phyloP scores from a whole-genome alignment of 1,140 invertebrate species.

The Tetramorium alpestre region DNA sequence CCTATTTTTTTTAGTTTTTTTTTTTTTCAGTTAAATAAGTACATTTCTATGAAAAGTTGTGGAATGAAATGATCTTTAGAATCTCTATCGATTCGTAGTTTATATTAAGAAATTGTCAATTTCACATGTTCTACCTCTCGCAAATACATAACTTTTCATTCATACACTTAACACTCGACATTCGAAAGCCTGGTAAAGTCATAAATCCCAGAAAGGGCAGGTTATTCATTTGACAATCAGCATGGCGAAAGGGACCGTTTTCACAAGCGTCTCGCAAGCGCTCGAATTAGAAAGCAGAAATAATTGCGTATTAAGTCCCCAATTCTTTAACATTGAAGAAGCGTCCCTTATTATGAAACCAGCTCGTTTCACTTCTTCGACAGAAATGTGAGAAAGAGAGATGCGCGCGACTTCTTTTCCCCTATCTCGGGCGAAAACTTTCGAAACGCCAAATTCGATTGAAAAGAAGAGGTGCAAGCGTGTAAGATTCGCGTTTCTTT shows the following conservation, averaged over 20 bases:
- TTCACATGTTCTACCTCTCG: not conserved
- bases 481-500: not conserved
- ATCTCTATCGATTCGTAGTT: not conserved
- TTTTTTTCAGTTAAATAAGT: not conserved
- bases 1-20: not conserved
- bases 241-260: constrained; percentile 16
- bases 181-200: constrained; percentile 32
- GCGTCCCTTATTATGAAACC: constrained; percentile 41
- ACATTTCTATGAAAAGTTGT: not conserved
- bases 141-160: constrained; percentile 6
- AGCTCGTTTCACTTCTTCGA: not conserved
- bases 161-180: not conserved
- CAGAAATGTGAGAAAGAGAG: constrained; percentile 11
- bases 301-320: constrained; percentile 45
- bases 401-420: constrained; percentile 13
- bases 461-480: constrained; percentile 13
- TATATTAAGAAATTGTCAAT: not conserved
- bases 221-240: constrained; percentile 21
- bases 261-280: not conserved
- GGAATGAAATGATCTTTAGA: not conserved
- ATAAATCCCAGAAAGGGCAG: constrained; percentile 14
- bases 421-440: constrained; percentile 34
- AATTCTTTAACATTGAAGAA: constrained; percentile 28
- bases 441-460: constrained; percentile 13
- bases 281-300: constrained; percentile 56